Evolutionary conservation across 2,797 vertebrate genomes (phyloP).

Genomic region (Siniperca scherzeri): DNA sequence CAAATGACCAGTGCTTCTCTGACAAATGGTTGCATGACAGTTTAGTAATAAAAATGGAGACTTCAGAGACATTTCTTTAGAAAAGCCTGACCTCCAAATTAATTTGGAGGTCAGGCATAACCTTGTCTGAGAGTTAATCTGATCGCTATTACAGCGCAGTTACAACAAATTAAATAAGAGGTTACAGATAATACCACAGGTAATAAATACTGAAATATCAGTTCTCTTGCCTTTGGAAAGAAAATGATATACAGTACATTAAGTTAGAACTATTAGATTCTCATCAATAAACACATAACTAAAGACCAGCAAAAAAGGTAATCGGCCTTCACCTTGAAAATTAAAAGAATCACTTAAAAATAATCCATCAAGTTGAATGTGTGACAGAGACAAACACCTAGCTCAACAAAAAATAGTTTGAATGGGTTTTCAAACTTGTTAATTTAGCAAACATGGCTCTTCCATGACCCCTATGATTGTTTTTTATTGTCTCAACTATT

Average conservation of each 20-base stretch:
- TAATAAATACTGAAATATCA: conserved; percentile 1
- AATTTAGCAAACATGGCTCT: neutral
- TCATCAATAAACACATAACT: neutral
- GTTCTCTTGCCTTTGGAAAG: neutral
- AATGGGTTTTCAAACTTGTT: neutral
- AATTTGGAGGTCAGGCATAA: conserved; percentile 7
- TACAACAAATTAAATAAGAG: neutral
- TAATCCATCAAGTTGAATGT: neutral
- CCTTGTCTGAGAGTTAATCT: neutral
- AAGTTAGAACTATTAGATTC: conserved; percentile 5
- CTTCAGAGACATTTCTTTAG: neutral
- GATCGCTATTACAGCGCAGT: conserved; percentile 4
- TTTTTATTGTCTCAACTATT: neutral
- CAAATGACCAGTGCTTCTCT: neutral
- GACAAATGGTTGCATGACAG: neutral
- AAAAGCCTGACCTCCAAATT: neutral
- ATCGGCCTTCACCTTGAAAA: conserved; percentile 3
- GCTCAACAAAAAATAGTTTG: neutral
- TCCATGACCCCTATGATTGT: neutral
- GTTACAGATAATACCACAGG: neutral
- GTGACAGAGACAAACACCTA: neutral
- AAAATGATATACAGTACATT: neutral
- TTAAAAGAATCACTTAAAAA: neutral
- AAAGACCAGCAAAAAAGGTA: neutral
- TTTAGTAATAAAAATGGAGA: neutral